phyloP scores from a whole-genome alignment of 2,797 vertebrate species.

The Mus minutoides region DNA sequence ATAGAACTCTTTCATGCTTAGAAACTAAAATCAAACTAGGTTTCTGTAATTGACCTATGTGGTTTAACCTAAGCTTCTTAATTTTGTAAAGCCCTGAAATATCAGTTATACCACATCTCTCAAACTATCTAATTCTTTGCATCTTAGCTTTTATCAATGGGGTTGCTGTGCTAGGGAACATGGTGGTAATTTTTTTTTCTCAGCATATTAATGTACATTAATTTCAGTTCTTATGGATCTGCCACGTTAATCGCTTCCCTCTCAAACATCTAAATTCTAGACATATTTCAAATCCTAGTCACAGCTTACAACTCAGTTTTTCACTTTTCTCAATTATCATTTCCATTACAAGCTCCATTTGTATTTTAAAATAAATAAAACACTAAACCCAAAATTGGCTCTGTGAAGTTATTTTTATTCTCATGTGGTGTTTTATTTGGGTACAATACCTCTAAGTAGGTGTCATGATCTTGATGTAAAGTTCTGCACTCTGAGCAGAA shows the following conservation, averaged over 20 bases:
- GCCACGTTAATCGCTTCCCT: neutral
- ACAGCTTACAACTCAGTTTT: neutral
- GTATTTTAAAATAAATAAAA: neutral
- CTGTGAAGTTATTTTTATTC: neutral
- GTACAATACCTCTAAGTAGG: neutral
- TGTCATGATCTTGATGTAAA: neutral
- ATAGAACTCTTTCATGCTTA: neutral
- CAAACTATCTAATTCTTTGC: neutral
- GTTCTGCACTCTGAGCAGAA: neutral
- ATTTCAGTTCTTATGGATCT: neutral
- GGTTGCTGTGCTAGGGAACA: neutral
- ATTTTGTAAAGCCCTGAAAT: neutral
- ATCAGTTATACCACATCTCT: neutral
- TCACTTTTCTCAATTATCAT: neutral
- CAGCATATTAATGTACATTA: neutral
- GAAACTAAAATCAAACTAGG: neutral
- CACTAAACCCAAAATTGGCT: neutral
- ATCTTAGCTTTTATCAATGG: neutral
- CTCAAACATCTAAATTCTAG: neutral
- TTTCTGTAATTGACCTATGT: neutral
- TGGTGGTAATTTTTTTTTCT: neutral
- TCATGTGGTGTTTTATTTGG: neutral
- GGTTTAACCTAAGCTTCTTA: neutral
- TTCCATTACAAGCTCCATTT: neutral
- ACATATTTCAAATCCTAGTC: neutral